Evolutionary conservation across 2,888 invertebrate species (phyloP), one percentile per base, ranked within the genome.

Genomic region (Pedicia rivosa): DNA sequence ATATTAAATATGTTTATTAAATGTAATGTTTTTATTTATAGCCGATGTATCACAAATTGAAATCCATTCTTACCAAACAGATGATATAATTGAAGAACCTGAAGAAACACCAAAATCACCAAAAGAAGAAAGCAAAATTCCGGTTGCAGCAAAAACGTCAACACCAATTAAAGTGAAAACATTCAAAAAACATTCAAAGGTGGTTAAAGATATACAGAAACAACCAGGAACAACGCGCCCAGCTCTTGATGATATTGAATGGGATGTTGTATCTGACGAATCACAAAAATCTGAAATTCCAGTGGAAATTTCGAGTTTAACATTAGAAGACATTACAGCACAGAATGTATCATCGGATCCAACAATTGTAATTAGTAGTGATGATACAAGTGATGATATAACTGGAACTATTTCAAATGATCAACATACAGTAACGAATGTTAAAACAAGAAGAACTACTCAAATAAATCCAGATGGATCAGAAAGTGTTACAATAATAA

Each of bases 141-240:
- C 43, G 19, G 14, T 40, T 8, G 24, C 38, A 14, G 39, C 35
- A 4, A 44, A 46, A 39, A 39, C 52, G 4, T 48, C 53, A 7
- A 58, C 58, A 43, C 60, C 57, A 25, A 52, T 56, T 13, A 63
- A 63, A 53, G 52, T 63, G 2, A 63, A 63, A 51, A 64, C 64
- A 2, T 63, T 64, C 15, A 64, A 63, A 44, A 64, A 64, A 49
- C 64, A 64, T 47, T 63, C 64, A 2, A 64, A 64, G 47, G 60
- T 42, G 3, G 38, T 28, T 37, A 38, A 35, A 9, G 41, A 37
- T 15, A 31, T 44, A 2, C 35, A 25, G 7, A 45, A 44, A 28
- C 20, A 24, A 10, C 41, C 35, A 19, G 26, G 25, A n/a, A 9
- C 38, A 9, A 15, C 36, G 6, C 36, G 46, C 16, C 47, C 46